Percentiles rank a stretch among this genome's conserved stretches.
Conservation (phyloP, 2,113 vertebrate species). For the Notarius lentiginosus region DNA sequence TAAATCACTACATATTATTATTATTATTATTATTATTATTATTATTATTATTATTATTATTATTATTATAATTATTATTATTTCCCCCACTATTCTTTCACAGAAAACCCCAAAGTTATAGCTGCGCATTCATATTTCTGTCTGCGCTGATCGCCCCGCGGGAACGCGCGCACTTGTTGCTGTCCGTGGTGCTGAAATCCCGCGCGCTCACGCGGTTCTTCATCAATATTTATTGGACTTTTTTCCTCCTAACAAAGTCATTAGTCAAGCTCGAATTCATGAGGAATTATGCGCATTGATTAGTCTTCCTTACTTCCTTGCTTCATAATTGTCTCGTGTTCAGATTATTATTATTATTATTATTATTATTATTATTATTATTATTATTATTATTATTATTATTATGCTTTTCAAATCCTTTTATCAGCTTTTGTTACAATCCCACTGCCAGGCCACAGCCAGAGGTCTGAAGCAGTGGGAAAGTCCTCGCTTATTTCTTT, state of each 20-base stretch:
- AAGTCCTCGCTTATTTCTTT: too few relatives aligned
- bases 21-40: too few relatives aligned
- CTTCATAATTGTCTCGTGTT: neutral
- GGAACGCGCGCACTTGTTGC: conserved; percentile 52
- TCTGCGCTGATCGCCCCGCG: neutral
- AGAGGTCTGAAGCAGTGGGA: too few relatives aligned
- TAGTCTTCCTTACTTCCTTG: neutral
- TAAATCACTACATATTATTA: neutral
- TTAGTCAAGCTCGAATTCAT: neutral
- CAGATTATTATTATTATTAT: too few relatives aligned
- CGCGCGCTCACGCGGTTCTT: neutral
- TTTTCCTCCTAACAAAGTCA: neutral
- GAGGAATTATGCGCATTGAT: neutral
- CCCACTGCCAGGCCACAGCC: too few relatives aligned
- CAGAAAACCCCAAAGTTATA: neutral
- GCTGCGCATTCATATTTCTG: neutral
- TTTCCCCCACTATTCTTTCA: neutral
- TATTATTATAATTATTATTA: too few relatives aligned
- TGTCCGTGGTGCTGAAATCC: conserved; percentile 71
- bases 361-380: too few relatives aligned
- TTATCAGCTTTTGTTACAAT: too few relatives aligned
- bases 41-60: too few relatives aligned
- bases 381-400: too few relatives aligned
- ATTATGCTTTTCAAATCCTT: too few relatives aligned
- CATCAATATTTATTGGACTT: neutral